phyloP scores from a whole-genome alignment of 2,797 vertebrate species.

The Heteromormyrus szaboi region DNA sequence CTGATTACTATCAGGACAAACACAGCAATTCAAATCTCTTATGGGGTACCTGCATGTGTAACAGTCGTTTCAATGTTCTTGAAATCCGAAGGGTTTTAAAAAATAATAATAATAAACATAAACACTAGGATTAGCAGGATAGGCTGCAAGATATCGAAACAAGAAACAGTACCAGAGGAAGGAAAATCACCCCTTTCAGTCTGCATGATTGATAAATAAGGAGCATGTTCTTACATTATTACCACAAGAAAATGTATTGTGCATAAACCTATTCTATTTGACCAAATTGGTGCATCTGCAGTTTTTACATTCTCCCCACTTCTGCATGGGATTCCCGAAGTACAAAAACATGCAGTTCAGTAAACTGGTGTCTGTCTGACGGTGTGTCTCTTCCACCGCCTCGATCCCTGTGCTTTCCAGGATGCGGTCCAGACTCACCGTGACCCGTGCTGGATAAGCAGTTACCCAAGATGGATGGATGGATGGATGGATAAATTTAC shows the following conservation, averaged over 20 bases:
- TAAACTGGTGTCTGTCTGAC: neutral
- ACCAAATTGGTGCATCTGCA: neutral
- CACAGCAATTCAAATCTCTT: neutral
- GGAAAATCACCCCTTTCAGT: neutral
- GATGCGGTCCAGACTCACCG: neutral
- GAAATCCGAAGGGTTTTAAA: neutral
- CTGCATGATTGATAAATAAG: neutral
- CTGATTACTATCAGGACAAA: neutral
- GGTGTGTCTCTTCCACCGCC: neutral
- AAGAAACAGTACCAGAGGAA: neutral
- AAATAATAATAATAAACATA: neutral
- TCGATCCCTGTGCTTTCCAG: neutral
- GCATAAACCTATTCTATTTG: neutral
- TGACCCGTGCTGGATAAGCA: neutral
- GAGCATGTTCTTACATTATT: neutral
- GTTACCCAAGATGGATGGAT: neutral
- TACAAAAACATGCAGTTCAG: neutral
- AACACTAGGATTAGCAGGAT: neutral
- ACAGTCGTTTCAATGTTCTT: neutral
- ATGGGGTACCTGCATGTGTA: neutral
- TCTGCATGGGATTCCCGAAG: neutral
- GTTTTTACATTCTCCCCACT: neutral
- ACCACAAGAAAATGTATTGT: neutral
- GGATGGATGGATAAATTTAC: neutral
- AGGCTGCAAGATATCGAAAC: neutral